Evolutionary conservation across 2,113 vertebrate species (phyloP), one percentile per base, ranked within the genome.

Genomic region (Gasterosteus nipponicus): DNA sequence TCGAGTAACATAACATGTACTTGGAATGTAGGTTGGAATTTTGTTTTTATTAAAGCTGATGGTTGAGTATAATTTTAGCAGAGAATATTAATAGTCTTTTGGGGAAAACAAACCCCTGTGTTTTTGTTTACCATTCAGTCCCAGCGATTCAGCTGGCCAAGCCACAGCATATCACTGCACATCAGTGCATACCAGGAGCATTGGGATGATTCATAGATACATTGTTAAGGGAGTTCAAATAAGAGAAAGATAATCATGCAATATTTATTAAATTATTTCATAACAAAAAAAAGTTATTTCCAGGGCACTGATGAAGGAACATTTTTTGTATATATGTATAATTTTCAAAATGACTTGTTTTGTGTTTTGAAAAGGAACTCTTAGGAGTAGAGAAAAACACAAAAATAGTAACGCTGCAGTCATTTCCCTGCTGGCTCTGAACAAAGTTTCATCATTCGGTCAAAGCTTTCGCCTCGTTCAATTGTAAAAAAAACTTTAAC

Each of bases 121-220:
- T 80, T 82, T 61, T 67, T 78, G 66, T 80, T 85, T 77, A 51
- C 59, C 0, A 42, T 59, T 46, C 57, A 6, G 31, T 58, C 8
- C 15, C n/a, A 44, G 67, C 29, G 22, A 68, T 68, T 70, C 60
- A 59, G 42, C 42, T 35, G 22, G 63, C 18, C 47, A 67, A 22
- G 54, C 64, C 46, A n/a, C 35, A n/a, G 11, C 65, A 74, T 61
- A 58, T 81, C 41, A 38, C 35, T 6, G 4, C 35, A 38, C 7
- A 38, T 38, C 35, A 26, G 22, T 38, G 35, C 5, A 38, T 26
- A 26, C 22, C 22, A 78, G 61, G n/a, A 69, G 75, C 69, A 62
- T 10, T 18, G 67, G 67, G 4, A 59, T 18, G 10, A 64, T 10
- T 16, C 22, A 60, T 47, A 58, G 11, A 73, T 10, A 42, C 1